A percentile compares a stretch with the other conserved stretches of the same genome.
phyloP scores from a whole-genome alignment of 2,797 vertebrate species.

The Scolopax bukidnonensis region DNA sequence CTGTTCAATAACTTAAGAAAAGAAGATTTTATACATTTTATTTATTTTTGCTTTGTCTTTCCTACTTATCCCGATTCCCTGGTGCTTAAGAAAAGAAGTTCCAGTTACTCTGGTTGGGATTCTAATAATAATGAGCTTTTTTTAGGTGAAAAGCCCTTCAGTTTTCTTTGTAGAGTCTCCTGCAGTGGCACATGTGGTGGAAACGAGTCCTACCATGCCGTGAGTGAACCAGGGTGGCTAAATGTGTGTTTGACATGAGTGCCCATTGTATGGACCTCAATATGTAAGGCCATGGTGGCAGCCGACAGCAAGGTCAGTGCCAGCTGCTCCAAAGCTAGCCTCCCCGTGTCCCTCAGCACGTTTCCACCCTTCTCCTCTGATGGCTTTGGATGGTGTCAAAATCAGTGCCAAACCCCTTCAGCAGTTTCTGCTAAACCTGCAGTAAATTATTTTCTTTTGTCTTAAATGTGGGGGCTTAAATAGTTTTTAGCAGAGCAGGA shows the following conservation, averaged over 20 bases:
- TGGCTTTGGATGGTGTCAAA: fast-evolving
- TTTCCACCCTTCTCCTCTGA: not conserved
- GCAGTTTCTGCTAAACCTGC: not conserved
- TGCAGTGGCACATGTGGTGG: not conserved
- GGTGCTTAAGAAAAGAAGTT: not conserved
- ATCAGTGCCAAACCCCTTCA: not conserved
- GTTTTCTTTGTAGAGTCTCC: not conserved
- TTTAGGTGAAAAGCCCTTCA: not conserved
- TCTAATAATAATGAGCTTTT: not conserved
- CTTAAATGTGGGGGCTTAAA: not conserved
- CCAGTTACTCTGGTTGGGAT: not conserved
- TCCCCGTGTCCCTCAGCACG: not conserved
- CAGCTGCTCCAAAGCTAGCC: not conserved
- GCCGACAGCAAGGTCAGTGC: not conserved
- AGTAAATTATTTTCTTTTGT: not conserved
- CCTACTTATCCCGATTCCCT: not conserved
- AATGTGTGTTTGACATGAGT: not conserved
- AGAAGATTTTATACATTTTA: not conserved
- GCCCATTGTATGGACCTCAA: not conserved
- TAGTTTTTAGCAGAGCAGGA: not conserved
- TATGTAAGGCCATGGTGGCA: not conserved
- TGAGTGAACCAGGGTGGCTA: not conserved
- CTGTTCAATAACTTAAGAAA: not conserved
- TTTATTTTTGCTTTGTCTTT: not conserved
- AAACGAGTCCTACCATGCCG: not conserved